Percentiles rank a stretch among this genome's conserved stretches.
These are phyloP conservation scores for Cataglyphis hispanica DNA, from an alignment of 1,140 invertebrate genomes.

Conservation along the genomic window DNA sequence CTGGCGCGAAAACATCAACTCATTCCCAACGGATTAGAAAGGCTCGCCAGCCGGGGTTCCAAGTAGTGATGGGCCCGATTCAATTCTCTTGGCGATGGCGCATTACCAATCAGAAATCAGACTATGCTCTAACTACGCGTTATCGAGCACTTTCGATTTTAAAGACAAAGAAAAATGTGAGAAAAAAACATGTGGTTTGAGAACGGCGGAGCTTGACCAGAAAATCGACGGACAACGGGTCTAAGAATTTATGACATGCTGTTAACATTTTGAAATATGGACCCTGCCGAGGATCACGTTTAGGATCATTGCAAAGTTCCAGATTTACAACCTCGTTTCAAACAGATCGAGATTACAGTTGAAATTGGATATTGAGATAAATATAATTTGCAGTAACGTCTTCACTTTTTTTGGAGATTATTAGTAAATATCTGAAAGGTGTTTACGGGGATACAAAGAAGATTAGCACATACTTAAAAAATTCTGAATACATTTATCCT, in stretches of 20 bases:
- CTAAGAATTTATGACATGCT: not conserved
- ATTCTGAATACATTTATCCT: not conserved
- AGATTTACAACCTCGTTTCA: slow-evolving; percentile 38
- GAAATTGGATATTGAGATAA: slow-evolving; percentile 10
- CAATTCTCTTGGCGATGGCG: not conserved
- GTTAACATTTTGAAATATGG: slow-evolving; percentile 15
- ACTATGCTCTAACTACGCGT: not conserved
- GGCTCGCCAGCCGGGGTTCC: slow-evolving; percentile 62
- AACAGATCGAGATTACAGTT: not conserved
- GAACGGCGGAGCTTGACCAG: not conserved
- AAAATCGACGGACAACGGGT: not conserved
- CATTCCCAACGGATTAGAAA: slow-evolving; percentile 80
- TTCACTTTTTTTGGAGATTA: not conserved
- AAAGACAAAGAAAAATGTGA: not conserved
- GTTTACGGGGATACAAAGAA: not conserved
- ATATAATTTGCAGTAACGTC: not conserved
- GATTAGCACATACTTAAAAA: slow-evolving; percentile 7
- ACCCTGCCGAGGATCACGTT: not conserved
- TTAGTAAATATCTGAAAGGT: not conserved
- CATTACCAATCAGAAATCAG: too few species aligned
- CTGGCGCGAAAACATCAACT: slow-evolving; percentile 82
- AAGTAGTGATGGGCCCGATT: slow-evolving; percentile 37
- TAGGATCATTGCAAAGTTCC: slow-evolving; percentile 8
- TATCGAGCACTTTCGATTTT: not conserved
- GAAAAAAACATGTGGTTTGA: not conserved